These are phyloP conservation scores for Drosophila nikananu DNA, from an alignment of 1,140 invertebrate species.

Conservation along the genomic window DNA sequence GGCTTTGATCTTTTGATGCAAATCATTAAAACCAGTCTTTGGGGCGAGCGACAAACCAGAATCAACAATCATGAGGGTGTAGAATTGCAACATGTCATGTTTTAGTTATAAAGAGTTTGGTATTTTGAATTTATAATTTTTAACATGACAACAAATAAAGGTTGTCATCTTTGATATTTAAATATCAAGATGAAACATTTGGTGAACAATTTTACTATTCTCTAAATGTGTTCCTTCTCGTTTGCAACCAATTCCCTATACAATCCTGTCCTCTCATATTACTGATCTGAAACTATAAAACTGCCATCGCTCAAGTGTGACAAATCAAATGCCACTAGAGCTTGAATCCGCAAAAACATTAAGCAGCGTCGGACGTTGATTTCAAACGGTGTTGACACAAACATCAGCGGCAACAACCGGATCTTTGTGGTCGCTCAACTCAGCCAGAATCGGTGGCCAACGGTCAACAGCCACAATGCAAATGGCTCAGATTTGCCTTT, in stretches of 20 bases:
- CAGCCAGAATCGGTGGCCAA: constrained; percentile 57
- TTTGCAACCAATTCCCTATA: not conserved
- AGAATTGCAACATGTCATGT: not conserved
- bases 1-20: constrained; percentile 38
- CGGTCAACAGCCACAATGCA: constrained; percentile 64
- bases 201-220: not conserved
- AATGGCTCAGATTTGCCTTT: constrained; percentile 75
- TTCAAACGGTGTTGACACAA: constrained; percentile 40
- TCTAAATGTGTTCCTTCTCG: not conserved
- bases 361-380: constrained; percentile 15
- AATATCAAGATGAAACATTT: not conserved
- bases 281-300: constrained; percentile 11
- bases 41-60: not conserved
- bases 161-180: not conserved
- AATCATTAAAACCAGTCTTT: constrained; percentile 35
- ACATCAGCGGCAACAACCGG: constrained; percentile 28
- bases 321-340: constrained; percentile 39
- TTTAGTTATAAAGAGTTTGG: not conserved
- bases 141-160: too few species aligned
- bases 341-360: constrained; percentile 15
- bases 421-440: constrained; percentile 63
- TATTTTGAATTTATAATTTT: not conserved
- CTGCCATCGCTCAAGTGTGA: constrained; percentile 12
- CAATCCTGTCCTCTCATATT: not conserved
- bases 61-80: not conserved